These are phyloP conservation scores for Xenopus laevis DNA, from an alignment of 2,113 vertebrate genomes.

Conservation along the genomic window DNA sequence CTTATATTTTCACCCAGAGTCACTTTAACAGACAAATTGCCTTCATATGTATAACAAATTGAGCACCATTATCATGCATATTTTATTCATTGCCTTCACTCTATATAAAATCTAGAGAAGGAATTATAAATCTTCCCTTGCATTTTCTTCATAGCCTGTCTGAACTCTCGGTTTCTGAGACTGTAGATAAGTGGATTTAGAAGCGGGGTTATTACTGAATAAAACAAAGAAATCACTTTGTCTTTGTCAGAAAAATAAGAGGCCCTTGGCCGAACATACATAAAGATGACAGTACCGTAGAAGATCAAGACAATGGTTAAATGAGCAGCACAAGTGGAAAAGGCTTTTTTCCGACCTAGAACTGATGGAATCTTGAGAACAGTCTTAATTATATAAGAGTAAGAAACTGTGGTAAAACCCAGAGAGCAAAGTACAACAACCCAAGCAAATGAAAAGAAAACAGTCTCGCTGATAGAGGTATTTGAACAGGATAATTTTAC, in stretches of 20 bases:
- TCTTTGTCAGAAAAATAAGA: slow-evolving; percentile 26
- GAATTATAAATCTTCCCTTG: neutral
- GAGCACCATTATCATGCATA: no score
- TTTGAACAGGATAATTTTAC: slow-evolving; percentile 50
- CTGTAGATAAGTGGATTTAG: slow-evolving; percentile 29
- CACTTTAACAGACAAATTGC: no score
- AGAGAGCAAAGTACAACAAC: slow-evolving; percentile 34
- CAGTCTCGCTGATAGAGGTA: slow-evolving; percentile 1
- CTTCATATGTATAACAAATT: no score
- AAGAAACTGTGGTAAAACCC: slow-evolving; percentile 15
- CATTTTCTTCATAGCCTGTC: neutral
- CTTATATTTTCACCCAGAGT: no score
- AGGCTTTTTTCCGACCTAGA: slow-evolving; percentile 40
- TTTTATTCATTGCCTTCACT: no score
- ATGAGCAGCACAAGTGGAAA: slow-evolving; percentile 48
- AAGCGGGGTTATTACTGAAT: slow-evolving; percentile 27
- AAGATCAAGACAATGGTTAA: slow-evolving; percentile 38
- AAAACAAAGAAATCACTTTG: slow-evolving; percentile 33
- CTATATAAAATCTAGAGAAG: neutral
- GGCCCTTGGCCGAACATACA: slow-evolving; percentile 37
- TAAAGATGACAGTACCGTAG: slow-evolving; percentile 49
- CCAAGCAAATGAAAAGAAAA: slow-evolving; percentile 45
- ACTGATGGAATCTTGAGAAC: slow-evolving; percentile 39
- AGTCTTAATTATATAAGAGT: slow-evolving; percentile 41
- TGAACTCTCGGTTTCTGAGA: slow-evolving; percentile 24